These are phyloP conservation scores for Dryomyza anilis DNA, from an alignment of 2,888 invertebrate genomes.

Conservation along the genomic window DNA sequence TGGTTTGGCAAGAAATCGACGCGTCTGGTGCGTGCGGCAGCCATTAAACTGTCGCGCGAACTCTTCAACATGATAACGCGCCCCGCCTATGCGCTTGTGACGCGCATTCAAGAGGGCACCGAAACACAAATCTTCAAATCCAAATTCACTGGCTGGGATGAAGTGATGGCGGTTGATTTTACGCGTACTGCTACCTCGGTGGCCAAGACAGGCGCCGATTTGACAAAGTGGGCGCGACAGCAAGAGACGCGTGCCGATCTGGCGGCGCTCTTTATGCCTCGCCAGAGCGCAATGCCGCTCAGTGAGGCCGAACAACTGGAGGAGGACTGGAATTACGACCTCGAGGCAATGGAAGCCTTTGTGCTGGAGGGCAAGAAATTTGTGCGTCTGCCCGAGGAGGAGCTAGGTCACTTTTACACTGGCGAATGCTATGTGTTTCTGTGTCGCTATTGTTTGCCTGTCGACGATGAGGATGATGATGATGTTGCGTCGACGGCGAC, in stretches of 20 bases:
- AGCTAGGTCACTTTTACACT: constrained; percentile 88
- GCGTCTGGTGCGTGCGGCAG: constrained; percentile 90
- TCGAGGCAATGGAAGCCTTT: constrained; percentile 97
- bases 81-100: constrained; percentile 85
- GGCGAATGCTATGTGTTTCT: constrained; percentile 98
- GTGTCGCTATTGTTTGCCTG: constrained; percentile 90
- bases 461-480: constrained; percentile 66
- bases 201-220: constrained; percentile 92
- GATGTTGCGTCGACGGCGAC: too few relatives aligned
- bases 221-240: constrained; percentile 87
- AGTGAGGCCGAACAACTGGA: constrained; percentile 86
- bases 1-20: constrained; percentile 99
- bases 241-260: constrained; percentile 93
- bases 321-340: constrained; percentile 97
- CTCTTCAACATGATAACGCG: constrained; percentile 92
- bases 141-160: constrained; percentile 98
- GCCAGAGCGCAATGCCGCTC: constrained; percentile 86
- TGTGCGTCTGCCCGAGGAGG: constrained; percentile 93
- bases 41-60: constrained; percentile 95
- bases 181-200: constrained; percentile 98
- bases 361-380: constrained; percentile 97
- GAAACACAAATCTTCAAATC: constrained; percentile 94
- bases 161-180: constrained; percentile 98
- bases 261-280: constrained; percentile 92
- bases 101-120: constrained; percentile 88